These are phyloP conservation scores for Amyelois transitella DNA, from an alignment of 1,140 invertebrate genomes.

Conservation along the genomic window DNA sequence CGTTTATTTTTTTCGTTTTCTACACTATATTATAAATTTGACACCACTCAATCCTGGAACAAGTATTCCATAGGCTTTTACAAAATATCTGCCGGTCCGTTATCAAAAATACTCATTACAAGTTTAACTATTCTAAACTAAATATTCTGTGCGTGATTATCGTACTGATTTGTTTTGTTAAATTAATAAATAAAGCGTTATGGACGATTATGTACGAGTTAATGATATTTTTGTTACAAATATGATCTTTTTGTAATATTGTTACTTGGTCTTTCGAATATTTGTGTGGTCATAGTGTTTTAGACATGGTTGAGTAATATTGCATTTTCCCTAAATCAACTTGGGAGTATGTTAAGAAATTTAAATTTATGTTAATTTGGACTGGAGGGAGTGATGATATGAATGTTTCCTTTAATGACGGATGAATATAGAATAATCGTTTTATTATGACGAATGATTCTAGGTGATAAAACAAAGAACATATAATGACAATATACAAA, in stretches of 20 bases:
- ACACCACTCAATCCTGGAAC: conserved; percentile 3
- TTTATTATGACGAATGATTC: not conserved
- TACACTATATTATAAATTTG: conserved; percentile 5
- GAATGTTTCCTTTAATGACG: conserved; percentile 41
- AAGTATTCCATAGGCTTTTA: not conserved
- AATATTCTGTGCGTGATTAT: conserved; percentile 51
- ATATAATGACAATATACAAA: conserved; percentile 3
- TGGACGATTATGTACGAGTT: conserved; percentile 17
- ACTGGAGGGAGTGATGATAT: conserved; percentile 66
- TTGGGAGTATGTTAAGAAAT: conserved; percentile 1
- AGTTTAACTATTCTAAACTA: conserved; percentile 29
- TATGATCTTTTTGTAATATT: not conserved
- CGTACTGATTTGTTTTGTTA: conserved; percentile 15
- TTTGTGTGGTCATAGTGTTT: too few relatives aligned
- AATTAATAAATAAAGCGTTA: conserved; percentile 17
- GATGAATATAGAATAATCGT: conserved; percentile 16
- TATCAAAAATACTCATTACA: conserved; percentile 52
- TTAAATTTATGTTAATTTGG: conserved; percentile 5
- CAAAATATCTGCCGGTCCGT: conserved; percentile 11
- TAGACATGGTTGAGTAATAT: too few relatives aligned
- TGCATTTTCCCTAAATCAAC: too few relatives aligned
- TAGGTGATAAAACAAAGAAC: not conserved
- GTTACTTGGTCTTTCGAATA: not conserved
- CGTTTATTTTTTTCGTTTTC: not conserved
- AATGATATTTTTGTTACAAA: not conserved